phyloP scores from a whole-genome alignment of 2,888 invertebrate genomes.

The Prosapia bicincta region DNA sequence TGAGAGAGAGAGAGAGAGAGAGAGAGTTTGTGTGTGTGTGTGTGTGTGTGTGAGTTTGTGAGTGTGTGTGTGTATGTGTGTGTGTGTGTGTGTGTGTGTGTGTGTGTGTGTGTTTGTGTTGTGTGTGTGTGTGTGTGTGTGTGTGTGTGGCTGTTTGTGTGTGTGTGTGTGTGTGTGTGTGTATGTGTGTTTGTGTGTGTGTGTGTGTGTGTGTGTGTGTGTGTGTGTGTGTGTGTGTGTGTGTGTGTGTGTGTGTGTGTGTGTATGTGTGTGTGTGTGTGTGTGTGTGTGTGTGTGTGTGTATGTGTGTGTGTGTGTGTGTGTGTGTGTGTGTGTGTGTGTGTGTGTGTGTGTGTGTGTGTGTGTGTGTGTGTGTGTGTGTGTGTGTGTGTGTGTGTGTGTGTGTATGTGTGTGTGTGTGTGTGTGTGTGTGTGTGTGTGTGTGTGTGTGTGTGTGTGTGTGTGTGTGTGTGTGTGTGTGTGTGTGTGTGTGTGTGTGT shows the following conservation, averaged over 20 bases:
- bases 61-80: no score
- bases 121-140: no score
- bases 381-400: constrained; percentile 5
- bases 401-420: constrained; percentile 3
- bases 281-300: constrained; percentile 5
- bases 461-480: constrained; percentile 1
- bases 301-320: constrained; percentile 3
- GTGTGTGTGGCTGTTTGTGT: no score
- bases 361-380: constrained; percentile 5
- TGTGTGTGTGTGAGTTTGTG: no score
- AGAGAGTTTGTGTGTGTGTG: no score
- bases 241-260: constrained; percentile 5
- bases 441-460: constrained; percentile 3
- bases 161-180: no score
- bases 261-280: constrained; percentile 3
- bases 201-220: no score
- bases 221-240: background rate
- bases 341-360: constrained; percentile 5
- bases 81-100: no score
- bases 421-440: constrained; percentile 5
- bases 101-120: no score
- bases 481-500: constrained; percentile 5
- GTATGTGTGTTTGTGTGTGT: no score
- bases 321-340: constrained; percentile 5
- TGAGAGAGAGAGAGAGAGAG: no score